Percentiles rank a stretch among this genome's conserved stretches.
phyloP scores from a whole-genome alignment of 2,888 invertebrate genomes.

The Hirtodrosophila histrioides region DNA sequence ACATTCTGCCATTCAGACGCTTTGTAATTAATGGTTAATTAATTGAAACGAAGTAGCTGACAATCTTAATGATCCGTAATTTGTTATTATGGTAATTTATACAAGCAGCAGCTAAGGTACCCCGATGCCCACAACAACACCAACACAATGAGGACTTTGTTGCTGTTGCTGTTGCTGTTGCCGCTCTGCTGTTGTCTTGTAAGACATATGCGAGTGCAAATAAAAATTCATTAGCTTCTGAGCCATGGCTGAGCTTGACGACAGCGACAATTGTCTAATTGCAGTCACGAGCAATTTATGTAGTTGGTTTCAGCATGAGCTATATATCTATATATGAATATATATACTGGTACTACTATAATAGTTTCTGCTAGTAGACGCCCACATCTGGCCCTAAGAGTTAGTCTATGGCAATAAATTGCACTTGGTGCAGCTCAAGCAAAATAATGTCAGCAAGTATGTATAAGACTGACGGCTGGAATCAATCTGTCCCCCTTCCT shows the following conservation, averaged over 20 bases:
- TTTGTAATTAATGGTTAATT: conserved; percentile 81
- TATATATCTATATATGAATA: conserved; percentile 33
- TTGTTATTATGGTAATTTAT: conserved; percentile 82
- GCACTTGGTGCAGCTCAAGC: conserved; percentile 32
- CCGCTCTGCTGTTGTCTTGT: conserved; percentile 68
- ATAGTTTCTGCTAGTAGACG: conserved; percentile 25
- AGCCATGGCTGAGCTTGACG: conserved; percentile 72
- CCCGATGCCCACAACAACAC: conserved; percentile 64
- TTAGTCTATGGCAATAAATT: conserved; percentile 48
- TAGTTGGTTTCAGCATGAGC: conserved; percentile 66
- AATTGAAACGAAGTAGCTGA: conserved; percentile 81
- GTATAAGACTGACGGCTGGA: conserved; percentile 36
- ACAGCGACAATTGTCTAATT: conserved; percentile 80
- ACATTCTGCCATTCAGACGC: conserved; percentile 79
- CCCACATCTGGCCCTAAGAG: conserved; percentile 65
- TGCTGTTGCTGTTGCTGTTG: conserved; percentile 23
- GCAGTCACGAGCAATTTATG: conserved; percentile 81
- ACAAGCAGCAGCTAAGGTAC: conserved; percentile 61
- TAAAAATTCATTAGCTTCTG: conserved; percentile 79
- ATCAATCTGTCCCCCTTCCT: conserved; percentile 59
- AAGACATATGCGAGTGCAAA: conserved; percentile 72
- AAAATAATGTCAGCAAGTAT: conserved; percentile 35
- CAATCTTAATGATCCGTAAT: conserved; percentile 81
- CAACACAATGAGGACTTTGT: conserved; percentile 67
- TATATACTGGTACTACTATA: conserved; percentile 27